Evolutionary conservation across 1,140 invertebrate species (phyloP), one percentile per base, ranked within the genome.

Genomic region (Drosophila trapezifrons): DNA sequence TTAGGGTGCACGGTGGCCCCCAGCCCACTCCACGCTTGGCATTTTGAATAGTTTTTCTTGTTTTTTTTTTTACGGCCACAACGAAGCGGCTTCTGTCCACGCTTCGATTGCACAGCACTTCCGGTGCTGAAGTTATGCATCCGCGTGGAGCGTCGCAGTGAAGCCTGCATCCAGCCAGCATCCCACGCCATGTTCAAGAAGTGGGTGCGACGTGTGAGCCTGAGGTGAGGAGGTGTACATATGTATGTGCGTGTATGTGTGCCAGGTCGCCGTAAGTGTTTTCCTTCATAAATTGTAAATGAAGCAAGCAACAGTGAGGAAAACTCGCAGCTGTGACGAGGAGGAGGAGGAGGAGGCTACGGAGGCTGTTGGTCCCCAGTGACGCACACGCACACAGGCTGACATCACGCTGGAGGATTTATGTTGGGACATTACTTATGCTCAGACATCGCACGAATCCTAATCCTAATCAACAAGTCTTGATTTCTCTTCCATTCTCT

Each of bases 161-260:
- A 51, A 29, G 45, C 25, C 40, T 25, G 62, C 43, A 69, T 60
- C 42, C 40, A 38, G 37, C 42, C 58, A 80, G 54, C 70, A 47
- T 35, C 29, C 37, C n/a, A 25, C 40, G 67, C 55, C 69, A 91
- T 91, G 90, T 89, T 91, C 59, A 91, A 90, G 76, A 91, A 91
- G 82, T 91, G 90, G 90, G 90, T 91, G 60, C 90, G 90, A 59
- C 90, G 90, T 45, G 90, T 91, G 37, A 91, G 90, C 58, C 63
- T 91, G 45, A 91, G 90, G 90, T 91, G 79, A 90, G 90, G 73
- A 65, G 8, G 43, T 56, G 22, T 47, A 29, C 60, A 20, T 20
- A n/a, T 18, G 12, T 20, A 2, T 35, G 38, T 45, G 12, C 17
- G n/a, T 56, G 56, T 45, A 27, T 54, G 22, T 51, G 69, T 1